These are phyloP conservation scores for Acrobasis suavella DNA, from an alignment of 2,888 invertebrate species.

Conservation along the genomic window DNA sequence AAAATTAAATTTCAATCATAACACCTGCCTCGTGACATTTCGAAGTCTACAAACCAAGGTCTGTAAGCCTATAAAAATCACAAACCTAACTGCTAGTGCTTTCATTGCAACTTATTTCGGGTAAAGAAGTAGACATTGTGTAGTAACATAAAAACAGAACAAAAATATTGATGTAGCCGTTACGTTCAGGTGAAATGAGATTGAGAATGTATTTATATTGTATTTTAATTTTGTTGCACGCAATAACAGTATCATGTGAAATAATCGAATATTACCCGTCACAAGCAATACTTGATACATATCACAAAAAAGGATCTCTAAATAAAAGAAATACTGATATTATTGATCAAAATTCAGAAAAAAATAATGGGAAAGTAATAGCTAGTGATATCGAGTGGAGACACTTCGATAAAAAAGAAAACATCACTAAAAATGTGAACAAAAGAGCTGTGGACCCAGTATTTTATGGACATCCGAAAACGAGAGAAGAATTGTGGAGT, in stretches of 20 bases:
- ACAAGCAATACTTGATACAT: conserved; percentile 36
- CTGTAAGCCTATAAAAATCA: conserved; percentile 55
- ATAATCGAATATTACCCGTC: conserved; percentile 64
- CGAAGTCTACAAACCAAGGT: conserved; percentile 58
- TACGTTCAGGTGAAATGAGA: conserved; percentile 22
- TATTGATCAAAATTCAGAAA: background rate
- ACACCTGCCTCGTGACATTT: conserved; percentile 69
- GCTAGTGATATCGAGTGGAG: conserved; percentile 31
- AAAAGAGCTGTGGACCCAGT: conserved; percentile 74
- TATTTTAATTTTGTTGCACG: conserved; percentile 24
- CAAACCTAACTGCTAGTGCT: conserved; percentile 20
- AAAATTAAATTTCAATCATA: conserved; percentile 77
- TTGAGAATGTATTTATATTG: conserved; percentile 18
- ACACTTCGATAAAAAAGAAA: conserved; percentile 29
- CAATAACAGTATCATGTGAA: conserved; percentile 37
- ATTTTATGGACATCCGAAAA: conserved; percentile 83
- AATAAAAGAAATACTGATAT: conserved; percentile 11
- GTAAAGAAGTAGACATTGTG: background rate
- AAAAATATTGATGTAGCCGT: conserved; percentile 10
- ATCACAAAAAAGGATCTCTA: conserved; percentile 12
- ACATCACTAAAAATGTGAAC: conserved; percentile 29
- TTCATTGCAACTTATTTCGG: conserved; percentile 1
- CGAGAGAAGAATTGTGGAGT: conserved; percentile 80
- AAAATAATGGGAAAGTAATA: background rate
- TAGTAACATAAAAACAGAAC: too few species aligned